phyloP scores from a whole-genome alignment of 2,888 invertebrate species.

The Eilema caniola region DNA sequence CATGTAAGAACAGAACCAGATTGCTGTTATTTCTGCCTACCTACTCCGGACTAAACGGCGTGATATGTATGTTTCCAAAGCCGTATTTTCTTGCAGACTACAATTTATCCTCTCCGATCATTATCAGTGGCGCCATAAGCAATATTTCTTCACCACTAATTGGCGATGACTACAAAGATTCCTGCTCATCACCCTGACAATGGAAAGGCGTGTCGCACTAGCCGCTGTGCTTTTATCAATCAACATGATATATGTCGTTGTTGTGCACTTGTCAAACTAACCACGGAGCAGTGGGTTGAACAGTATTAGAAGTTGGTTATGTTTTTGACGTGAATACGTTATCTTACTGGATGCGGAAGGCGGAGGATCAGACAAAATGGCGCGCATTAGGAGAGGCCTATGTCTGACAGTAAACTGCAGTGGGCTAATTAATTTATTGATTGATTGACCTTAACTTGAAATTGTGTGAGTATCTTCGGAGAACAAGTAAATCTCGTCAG shows the following conservation, averaged over 20 bases:
- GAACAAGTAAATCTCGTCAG: no score
- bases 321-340: neutral
- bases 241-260: conserved; percentile 20
- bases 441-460: no score
- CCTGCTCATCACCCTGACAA: conserved; percentile 16
- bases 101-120: neutral
- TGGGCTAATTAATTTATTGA: no score
- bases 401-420: no score
- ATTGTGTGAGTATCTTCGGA: no score
- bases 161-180: conserved; percentile 18
- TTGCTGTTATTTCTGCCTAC: no score
- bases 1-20: no score
- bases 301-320: neutral
- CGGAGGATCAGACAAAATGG: no score
- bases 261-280: conserved; percentile 8
- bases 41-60: no score
- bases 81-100: neutral
- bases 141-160: conserved; percentile 15
- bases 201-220: conserved; percentile 21
- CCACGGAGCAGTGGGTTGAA: neutral
- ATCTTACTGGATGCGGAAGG: no score
- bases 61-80: neutral
- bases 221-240: conserved; percentile 23
- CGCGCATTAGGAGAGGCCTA: no score
- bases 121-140: conserved; percentile 4